These are phyloP conservation scores for Macquaria ambigua DNA, from an alignment of 2,113 vertebrate species.

Conservation along the genomic window DNA sequence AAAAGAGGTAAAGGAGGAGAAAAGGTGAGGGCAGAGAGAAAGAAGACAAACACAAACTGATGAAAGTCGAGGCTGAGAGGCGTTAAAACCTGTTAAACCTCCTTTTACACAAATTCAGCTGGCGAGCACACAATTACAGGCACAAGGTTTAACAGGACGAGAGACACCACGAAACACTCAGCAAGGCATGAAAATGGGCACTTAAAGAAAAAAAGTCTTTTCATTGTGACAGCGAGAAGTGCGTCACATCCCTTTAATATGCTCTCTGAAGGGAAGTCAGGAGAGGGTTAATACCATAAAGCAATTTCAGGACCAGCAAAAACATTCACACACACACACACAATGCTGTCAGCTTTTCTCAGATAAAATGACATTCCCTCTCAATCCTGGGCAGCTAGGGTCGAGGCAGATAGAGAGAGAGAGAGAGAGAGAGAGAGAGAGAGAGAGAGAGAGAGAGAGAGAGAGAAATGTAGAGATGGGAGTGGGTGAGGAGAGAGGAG, in stretches of 20 bases:
- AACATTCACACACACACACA: background rate
- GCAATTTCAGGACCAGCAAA: slow-evolving; percentile 15
- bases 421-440: background rate
- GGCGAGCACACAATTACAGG: slow-evolving; percentile 23
- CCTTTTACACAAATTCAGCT: slow-evolving; percentile 10
- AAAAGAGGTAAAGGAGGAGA: background rate
- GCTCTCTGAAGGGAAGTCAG: slow-evolving; percentile 29
- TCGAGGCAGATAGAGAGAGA: slow-evolving; percentile 2
- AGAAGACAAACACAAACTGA: background rate
- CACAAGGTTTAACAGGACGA: background rate
- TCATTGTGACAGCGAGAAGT: slow-evolving; percentile 14
- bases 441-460: too few relatives aligned
- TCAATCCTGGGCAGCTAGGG: slow-evolving; percentile 37
- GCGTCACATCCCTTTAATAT: background rate
- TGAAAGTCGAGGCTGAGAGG: background rate
- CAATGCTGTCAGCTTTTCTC: slow-evolving; percentile 45
- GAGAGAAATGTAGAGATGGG: background rate
- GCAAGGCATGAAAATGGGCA: slow-evolving; percentile 41
- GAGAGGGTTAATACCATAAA: slow-evolving; percentile 53
- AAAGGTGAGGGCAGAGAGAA: background rate
- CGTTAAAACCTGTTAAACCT: slow-evolving; percentile 12
- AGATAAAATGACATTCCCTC: slow-evolving; percentile 45
- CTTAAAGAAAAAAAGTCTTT: slow-evolving; percentile 20
- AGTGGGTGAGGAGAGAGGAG: slow-evolving; percentile 13
- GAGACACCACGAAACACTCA: slow-evolving; percentile 22